Conservation (phyloP, 2,113 vertebrate genomes). For the Corythornis cristatus region DNA sequence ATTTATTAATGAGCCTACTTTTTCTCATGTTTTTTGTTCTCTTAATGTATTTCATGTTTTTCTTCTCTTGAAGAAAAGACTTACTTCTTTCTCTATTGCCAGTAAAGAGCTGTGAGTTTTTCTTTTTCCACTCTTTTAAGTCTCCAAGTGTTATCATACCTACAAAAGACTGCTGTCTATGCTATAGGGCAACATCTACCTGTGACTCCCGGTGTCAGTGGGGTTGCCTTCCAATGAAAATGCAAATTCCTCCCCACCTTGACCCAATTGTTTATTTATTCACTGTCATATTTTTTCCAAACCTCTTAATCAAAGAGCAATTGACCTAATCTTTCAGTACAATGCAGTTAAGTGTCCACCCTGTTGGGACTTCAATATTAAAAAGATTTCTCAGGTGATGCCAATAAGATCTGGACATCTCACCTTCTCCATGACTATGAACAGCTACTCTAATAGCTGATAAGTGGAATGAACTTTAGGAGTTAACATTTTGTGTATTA, state of each 20-base stretch:
- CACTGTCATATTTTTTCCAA: neutral
- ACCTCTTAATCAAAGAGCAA: neutral
- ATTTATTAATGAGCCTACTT: slow-evolving; percentile 33
- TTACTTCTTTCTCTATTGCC: neutral
- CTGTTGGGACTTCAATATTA: neutral
- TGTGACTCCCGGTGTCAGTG: neutral
- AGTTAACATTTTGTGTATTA: neutral
- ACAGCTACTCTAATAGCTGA: neutral
- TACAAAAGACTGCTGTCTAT: neutral
- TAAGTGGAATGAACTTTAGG: neutral
- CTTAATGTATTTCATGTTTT: neutral
- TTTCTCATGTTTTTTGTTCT: neutral
- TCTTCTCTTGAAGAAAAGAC: neutral
- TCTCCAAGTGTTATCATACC: neutral
- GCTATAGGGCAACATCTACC: neutral
- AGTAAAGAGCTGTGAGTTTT: neutral
- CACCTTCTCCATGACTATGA: neutral
- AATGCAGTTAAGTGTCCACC: neutral
- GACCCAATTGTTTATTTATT: neutral
- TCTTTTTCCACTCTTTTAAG: neutral
- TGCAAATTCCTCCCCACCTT: neutral
- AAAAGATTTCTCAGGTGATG: neutral
- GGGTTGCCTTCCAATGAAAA: neutral
- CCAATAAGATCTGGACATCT: neutral
- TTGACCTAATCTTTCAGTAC: neutral